Percentiles rank a stretch among this genome's conserved stretches.
These are phyloP conservation scores for Leptobrachium leishanense DNA, from an alignment of 2,113 vertebrate genomes.

Conservation along the genomic window DNA sequence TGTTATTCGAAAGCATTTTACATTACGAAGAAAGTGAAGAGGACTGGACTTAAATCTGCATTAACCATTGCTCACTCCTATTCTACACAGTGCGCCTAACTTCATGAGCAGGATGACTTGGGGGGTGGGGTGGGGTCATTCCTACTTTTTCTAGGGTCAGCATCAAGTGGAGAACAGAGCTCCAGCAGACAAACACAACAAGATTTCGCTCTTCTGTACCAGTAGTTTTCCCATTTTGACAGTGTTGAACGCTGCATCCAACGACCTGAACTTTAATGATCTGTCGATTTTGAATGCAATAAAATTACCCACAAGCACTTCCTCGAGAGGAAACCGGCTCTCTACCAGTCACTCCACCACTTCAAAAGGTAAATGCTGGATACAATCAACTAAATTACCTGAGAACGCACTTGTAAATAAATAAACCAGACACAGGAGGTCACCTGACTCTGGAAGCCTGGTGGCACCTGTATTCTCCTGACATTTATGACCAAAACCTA, in stretches of 20 bases:
- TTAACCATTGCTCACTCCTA: too few relatives aligned
- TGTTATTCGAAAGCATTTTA: too few relatives aligned
- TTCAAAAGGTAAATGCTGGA: constrained; percentile 2
- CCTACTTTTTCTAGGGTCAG: too few relatives aligned
- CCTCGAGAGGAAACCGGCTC: neutral
- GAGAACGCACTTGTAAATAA: constrained; percentile 33
- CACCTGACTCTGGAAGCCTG: constrained; percentile 18
- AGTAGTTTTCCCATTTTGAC: too few relatives aligned
- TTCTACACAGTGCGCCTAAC: too few relatives aligned
- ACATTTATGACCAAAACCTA: constrained; percentile 46
- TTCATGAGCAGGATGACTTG: too few relatives aligned
- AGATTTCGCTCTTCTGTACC: too few relatives aligned
- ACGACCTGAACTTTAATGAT: constrained; percentile 1
- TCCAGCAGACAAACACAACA: too few relatives aligned
- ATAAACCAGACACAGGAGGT: constrained; percentile 19
- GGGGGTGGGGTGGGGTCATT: too few relatives aligned
- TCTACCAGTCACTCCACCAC: neutral
- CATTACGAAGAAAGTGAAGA: too few relatives aligned
- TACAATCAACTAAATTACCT: neutral
- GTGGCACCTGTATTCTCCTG: constrained; percentile 37
- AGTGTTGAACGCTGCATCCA: neutral
- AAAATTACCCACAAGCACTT: constrained; percentile 41
- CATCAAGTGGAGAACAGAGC: too few relatives aligned
- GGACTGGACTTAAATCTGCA: too few relatives aligned
- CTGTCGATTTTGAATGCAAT: constrained; percentile 5